These are phyloP conservation scores for Himalopsyche tibetana DNA, from an alignment of 2,888 invertebrate species.

Conservation along the genomic window DNA sequence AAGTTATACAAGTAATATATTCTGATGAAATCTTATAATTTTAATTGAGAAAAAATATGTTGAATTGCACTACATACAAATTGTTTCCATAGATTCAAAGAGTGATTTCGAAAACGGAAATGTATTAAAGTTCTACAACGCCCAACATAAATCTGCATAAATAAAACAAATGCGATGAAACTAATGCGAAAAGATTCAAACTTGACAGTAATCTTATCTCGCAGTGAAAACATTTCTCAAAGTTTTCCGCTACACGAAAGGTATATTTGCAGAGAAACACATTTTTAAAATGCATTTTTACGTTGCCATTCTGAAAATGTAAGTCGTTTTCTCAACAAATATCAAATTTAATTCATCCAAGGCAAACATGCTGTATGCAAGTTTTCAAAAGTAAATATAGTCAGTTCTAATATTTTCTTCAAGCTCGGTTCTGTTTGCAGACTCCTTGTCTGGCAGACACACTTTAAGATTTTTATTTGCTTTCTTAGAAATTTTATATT, in stretches of 20 bases:
- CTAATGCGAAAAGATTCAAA: too few relatives aligned
- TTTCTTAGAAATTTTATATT: not conserved
- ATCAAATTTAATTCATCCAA: conserved; percentile 12
- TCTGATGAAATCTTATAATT: too few relatives aligned
- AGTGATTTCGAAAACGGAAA: too few relatives aligned
- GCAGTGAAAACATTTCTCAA: too few relatives aligned
- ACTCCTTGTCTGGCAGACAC: not conserved
- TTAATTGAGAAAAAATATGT: too few relatives aligned
- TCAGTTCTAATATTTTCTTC: not conserved
- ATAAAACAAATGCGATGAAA: too few relatives aligned
- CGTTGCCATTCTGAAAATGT: not conserved
- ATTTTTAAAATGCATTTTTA: conserved; percentile 26
- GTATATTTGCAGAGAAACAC: not conserved
- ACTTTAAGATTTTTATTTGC: not conserved
- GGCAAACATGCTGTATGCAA: not conserved
- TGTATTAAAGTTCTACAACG: too few relatives aligned
- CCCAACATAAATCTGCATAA: too few relatives aligned
- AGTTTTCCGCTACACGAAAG: not conserved
- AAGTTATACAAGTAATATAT: too few relatives aligned
- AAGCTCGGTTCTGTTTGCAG: not conserved
- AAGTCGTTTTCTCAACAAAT: conserved; percentile 1
- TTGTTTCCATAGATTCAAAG: too few relatives aligned
- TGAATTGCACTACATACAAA: too few relatives aligned
- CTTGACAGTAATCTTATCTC: too few relatives aligned
- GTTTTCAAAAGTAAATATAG: not conserved